Evolutionary conservation across 2,113 vertebrate species (phyloP).

Genomic region (Tragelaphus strepsiceros): DNA sequence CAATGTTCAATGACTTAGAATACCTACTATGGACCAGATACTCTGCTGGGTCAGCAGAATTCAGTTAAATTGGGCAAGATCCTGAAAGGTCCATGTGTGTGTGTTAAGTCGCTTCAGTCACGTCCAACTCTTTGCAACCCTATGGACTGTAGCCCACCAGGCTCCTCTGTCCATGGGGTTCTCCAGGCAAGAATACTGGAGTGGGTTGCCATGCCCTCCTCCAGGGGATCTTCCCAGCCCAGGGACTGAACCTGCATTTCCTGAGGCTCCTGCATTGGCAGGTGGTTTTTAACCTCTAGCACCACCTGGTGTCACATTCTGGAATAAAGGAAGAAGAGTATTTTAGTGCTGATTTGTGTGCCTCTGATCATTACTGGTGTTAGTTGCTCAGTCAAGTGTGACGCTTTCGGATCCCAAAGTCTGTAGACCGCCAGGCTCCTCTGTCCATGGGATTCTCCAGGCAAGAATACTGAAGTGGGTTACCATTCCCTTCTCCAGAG

Average conservation of each 20-base stretch:
- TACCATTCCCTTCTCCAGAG: background rate
- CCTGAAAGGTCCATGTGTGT: background rate
- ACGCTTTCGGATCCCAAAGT: too few species aligned
- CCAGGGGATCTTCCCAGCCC: too few species aligned
- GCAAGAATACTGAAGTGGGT: background rate
- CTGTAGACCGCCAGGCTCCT: background rate
- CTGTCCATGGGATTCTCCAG: background rate
- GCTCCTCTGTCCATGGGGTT: background rate
- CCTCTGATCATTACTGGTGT: background rate
- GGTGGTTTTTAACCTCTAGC: too few species aligned
- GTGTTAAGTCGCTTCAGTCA: background rate
- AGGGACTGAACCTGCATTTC: too few species aligned
- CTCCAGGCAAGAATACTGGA: background rate
- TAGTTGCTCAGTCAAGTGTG: background rate
- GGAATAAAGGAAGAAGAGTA: background rate
- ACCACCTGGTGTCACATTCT: background rate
- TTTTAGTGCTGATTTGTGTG: background rate
- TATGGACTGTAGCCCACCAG: background rate
- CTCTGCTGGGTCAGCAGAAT: background rate
- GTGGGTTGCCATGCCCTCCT: background rate
- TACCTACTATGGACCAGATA: background rate
- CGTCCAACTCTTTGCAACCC: background rate
- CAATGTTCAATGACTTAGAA: background rate
- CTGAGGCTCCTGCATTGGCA: too few species aligned
- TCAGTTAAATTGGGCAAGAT: background rate